phyloP scores from a whole-genome alignment of 2,797 vertebrate genomes.

The Arnoldichthys spilopterus region DNA sequence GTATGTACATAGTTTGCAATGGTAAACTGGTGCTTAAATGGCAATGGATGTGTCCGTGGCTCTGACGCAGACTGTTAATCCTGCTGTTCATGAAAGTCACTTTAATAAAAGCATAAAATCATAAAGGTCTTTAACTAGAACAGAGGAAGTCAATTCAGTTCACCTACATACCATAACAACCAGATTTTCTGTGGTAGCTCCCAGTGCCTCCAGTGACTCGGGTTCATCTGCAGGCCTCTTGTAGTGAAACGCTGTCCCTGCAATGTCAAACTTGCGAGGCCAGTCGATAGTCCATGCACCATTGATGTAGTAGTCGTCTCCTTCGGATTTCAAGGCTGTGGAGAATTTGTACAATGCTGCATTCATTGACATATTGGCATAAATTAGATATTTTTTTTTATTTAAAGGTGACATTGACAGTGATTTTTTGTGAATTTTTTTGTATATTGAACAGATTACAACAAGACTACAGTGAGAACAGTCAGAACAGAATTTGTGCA shows the following conservation, averaged over 20 bases:
- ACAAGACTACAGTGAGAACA: too few species aligned
- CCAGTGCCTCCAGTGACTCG: slow-evolving; percentile 93
- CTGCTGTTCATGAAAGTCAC: not conserved
- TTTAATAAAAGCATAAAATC: slow-evolving; percentile 16
- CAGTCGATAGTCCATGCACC: slow-evolving; percentile 99
- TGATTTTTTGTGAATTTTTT: too few species aligned
- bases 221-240: slow-evolving; percentile 92
- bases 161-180: slow-evolving; percentile 89
- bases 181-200: slow-evolving; percentile 92
- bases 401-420: too few species aligned
- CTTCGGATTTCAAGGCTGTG: slow-evolving; percentile 94
- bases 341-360: slow-evolving; percentile 37
- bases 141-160: not conserved
- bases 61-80: not conserved
- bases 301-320: slow-evolving; percentile 96
- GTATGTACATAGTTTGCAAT: slow-evolving; percentile 21
- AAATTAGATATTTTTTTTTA: not conserved
- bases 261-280: slow-evolving; percentile 97
- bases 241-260: slow-evolving; percentile 95
- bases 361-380: not conserved
- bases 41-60: not conserved
- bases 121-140: not conserved
- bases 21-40: not conserved
- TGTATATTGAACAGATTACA: too few species aligned
- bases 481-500: too few species aligned